A percentile compares a stretch with the other conserved stretches of the same genome.
Evolutionary conservation across 64 coral and sea anemone genomes (phyloP).

Genomic region (Catalaphyllia jardinei): DNA sequence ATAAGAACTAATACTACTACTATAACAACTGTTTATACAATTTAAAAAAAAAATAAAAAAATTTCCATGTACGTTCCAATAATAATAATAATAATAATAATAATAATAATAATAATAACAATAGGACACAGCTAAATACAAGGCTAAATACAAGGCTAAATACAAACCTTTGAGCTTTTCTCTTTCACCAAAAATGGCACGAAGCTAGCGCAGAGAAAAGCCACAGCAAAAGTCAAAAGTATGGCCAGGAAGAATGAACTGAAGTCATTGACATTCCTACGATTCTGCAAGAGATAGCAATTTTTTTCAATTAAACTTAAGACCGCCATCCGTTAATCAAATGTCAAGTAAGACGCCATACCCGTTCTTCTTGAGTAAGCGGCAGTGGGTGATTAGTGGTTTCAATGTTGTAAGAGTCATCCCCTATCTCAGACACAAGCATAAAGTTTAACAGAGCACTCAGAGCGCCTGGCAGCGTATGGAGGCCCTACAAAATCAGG

Average conservation of each 20-base stretch:
- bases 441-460: conserved; percentile 64
- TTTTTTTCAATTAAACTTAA: not conserved
- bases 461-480: conserved; percentile 44
- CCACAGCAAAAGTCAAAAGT: conserved; percentile 77
- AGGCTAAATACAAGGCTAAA: not conserved
- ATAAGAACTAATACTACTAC: too few species aligned
- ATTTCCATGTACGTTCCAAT: too few species aligned
- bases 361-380: conserved; percentile 42
- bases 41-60: too few species aligned
- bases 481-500: conserved; percentile 28
- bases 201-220: conserved; percentile 89
- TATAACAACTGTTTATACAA: too few species aligned
- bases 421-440: not conserved
- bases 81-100: too few species aligned
- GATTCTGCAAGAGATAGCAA: conserved; percentile 27
- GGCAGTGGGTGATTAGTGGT: conserved; percentile 65
- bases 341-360: not conserved
- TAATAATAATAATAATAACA: too few species aligned
- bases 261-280: not conserved
- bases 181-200: conserved; percentile 87
- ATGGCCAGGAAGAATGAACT: conserved; percentile 66
- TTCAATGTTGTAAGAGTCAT: conserved; percentile 33
- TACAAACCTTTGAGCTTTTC: conserved; percentile 73
- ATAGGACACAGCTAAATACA: too few species aligned
- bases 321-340: too few species aligned